Evolutionary conservation across 2,797 vertebrate species (phyloP).

Genomic region (Pipistrellus pygmaeus): DNA sequence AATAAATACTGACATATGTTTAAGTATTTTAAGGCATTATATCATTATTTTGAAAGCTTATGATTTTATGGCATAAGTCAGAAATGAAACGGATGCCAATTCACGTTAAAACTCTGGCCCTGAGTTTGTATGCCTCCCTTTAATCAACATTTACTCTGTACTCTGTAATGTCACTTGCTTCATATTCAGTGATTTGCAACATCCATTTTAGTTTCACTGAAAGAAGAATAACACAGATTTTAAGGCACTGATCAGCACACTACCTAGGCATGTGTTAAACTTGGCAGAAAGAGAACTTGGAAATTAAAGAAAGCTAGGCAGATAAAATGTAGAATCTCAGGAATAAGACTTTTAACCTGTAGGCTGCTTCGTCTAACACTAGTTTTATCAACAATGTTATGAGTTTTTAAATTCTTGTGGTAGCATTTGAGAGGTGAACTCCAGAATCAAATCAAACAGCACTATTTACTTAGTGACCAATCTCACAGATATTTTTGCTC

Average conservation of each 20-base stretch:
- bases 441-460: neutral
- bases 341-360: neutral
- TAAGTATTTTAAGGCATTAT: neutral
- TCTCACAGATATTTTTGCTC: neutral
- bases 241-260: neutral
- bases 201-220: neutral
- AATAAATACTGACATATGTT: neutral
- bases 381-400: neutral
- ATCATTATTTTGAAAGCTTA: neutral
- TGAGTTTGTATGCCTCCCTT: neutral
- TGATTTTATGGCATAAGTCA: neutral
- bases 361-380: neutral
- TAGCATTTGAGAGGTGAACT: neutral
- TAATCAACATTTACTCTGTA: neutral
- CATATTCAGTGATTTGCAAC: conserved; percentile 3
- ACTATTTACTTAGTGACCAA: neutral
- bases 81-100: neutral
- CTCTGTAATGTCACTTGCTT: conserved; percentile 14
- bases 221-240: neutral
- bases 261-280: neutral
- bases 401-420: neutral
- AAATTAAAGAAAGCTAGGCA: neutral
- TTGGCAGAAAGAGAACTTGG: neutral
- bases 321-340: neutral
- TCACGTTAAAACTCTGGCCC: neutral